phyloP scores from a whole-genome alignment of 2,888 invertebrate genomes.

The Fabriciana adippe region DNA sequence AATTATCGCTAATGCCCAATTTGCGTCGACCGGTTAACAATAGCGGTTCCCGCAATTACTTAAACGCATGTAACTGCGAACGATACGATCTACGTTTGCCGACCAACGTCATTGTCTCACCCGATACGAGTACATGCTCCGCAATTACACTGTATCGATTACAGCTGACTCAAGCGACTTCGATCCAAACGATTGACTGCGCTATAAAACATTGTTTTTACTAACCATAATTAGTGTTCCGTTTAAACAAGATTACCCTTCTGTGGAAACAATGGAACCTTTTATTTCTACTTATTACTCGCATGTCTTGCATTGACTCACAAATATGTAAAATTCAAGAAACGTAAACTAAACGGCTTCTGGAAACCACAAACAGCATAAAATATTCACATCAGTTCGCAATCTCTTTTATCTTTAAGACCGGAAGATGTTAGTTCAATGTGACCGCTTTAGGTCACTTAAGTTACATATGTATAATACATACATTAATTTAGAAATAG shows the following conservation, averaged over 20 bases:
- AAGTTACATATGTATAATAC: not conserved
- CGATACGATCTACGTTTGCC: constrained; percentile 73
- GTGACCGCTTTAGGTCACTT: constrained; percentile 22
- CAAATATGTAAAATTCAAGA: constrained; percentile 57
- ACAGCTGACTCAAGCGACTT: constrained; percentile 70
- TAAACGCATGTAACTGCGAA: constrained; percentile 79
- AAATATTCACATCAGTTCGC: constrained; percentile 58
- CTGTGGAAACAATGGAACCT: constrained; percentile 28
- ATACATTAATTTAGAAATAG: not conserved
- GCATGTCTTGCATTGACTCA: constrained; percentile 41
- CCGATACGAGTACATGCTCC: constrained; percentile 64
- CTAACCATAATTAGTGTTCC: constrained; percentile 68
- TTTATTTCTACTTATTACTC: constrained; percentile 39
- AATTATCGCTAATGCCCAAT: constrained; percentile 82
- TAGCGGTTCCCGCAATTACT: constrained; percentile 81
- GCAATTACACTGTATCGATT: constrained; percentile 79
- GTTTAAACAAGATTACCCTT: constrained; percentile 55
- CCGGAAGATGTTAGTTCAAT: constrained; percentile 56
- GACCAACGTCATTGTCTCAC: constrained; percentile 73
- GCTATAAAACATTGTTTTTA: constrained; percentile 74
- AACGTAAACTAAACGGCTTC: constrained; percentile 64
- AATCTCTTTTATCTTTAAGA: constrained; percentile 56
- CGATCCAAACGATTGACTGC: constrained; percentile 70
- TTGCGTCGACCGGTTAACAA: constrained; percentile 80
- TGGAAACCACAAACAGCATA: constrained; percentile 64